These are phyloP conservation scores for Ctenomys sociabilis DNA, from an alignment of 2,113 vertebrate species.

Conservation along the genomic window DNA sequence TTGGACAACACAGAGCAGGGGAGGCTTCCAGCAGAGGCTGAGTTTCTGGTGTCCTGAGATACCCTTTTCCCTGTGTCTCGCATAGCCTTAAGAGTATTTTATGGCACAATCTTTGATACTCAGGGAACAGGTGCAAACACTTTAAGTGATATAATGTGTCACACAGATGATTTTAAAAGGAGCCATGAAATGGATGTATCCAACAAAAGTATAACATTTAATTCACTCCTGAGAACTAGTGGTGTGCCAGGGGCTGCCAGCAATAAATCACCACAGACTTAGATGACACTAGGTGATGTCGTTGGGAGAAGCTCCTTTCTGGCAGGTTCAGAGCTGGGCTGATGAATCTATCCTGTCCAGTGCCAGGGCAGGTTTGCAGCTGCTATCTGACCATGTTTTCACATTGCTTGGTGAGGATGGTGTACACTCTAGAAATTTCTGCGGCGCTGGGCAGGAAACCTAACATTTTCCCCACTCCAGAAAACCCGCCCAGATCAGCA, in stretches of 20 bases:
- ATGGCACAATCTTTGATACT: not conserved
- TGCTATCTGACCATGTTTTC: not conserved
- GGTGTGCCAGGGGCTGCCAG: not conserved
- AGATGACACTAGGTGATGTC: not conserved
- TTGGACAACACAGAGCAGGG: not conserved
- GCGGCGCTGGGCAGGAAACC: not conserved
- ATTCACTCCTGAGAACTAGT: conserved; percentile 28
- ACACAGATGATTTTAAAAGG: conserved; percentile 38
- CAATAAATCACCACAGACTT: not conserved
- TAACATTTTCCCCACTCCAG: not conserved
- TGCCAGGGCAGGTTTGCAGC: not conserved
- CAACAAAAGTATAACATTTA: not conserved
- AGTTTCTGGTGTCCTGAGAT: conserved; percentile 13
- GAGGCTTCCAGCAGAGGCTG: not conserved
- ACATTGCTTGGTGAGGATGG: not conserved
- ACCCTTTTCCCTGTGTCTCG: not conserved
- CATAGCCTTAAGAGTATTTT: not conserved
- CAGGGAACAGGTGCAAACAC: conserved; percentile 5
- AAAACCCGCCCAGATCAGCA: not conserved
- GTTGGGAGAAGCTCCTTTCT: not conserved
- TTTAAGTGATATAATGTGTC: conserved; percentile 53
- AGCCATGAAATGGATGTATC: not conserved
- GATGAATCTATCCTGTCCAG: not conserved
- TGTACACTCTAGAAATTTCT: not conserved
- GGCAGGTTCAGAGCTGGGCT: not conserved